Base-by-base conservation (phyloP, 2,113 vertebrate genomes). In the Myanophis thanlyinensis region DNA sequence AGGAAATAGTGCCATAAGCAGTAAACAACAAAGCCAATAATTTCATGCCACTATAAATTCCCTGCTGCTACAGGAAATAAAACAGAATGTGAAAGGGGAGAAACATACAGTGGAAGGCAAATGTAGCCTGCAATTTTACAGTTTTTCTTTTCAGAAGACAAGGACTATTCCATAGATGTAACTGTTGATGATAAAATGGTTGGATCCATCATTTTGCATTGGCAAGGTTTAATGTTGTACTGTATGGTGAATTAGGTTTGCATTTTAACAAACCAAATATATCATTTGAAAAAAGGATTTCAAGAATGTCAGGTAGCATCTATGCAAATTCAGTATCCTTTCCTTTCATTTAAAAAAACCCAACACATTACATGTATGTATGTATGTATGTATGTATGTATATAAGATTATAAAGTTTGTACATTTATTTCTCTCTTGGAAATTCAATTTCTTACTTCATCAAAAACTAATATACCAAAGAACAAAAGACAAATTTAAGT, bases 31-130 rank as follows among this genome's bases (percentile, higher is more conserved):
- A 89, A 40, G 27, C 12, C 30, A 84, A 80, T 92, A 59, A 59
- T 59, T 91, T 92, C 85, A 59, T 85, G 73, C 48, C 52, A 48
- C 52, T 88, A n/a, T 89, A 92, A 49, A 88, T 92, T 86, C 85
- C 51, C 87, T 85, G 46, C 73, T 89, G 46, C 92, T 59, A 47
- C 9, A 40, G 52, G n/a, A 92, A 89, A 92, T 89, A 86, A 85
- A 92, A 85, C 52, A 92, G 54, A 46, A 92, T 89, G 44, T 89
- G 51, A 89, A 92, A n/a, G 44, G 84, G 84, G 40, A 9, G 2
- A 85, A 85, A 62, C 49, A 47, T 2, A 12, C 59, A 85, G 49
- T 89, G 35, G 46, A 89, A 92, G 49, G 73, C 35, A 59, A 89
- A 59, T 49, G 56, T 49, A 89, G 52, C n/a, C 13, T 54, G 13